Percentiles rank a stretch among this genome's conserved stretches.
Evolutionary conservation across 2,113 vertebrate species (phyloP).

Genomic region (Hemichromis elongatus): DNA sequence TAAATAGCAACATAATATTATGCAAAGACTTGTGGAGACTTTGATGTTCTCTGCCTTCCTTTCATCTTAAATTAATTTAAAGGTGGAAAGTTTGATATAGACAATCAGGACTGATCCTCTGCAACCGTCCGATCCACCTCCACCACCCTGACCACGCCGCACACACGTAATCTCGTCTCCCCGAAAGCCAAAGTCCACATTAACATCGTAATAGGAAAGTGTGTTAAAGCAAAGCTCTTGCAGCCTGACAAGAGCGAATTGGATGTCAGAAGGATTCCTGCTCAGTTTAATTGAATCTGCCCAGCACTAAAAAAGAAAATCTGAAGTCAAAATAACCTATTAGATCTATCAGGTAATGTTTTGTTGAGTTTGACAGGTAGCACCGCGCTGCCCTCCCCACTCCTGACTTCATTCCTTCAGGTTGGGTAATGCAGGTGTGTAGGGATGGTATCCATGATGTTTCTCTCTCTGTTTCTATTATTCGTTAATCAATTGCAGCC

Average conservation of each 20-base stretch:
- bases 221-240: constrained; percentile 81
- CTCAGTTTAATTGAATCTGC: constrained; percentile 95
- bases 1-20: background rate
- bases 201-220: constrained; percentile 89
- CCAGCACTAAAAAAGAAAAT: constrained; percentile 76
- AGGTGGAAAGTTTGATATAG: background rate
- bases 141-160: background rate
- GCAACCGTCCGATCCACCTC: background rate
- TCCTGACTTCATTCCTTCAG: background rate
- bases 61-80: background rate
- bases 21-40: background rate
- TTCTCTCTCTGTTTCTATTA: constrained; percentile 47
- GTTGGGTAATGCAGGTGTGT: background rate
- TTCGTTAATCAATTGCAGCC: constrained; percentile 59
- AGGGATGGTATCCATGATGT: constrained; percentile 13
- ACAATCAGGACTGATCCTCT: constrained; percentile 1
- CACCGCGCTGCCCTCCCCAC: background rate
- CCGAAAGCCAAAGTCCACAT: constrained; percentile 71
- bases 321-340: constrained; percentile 88
- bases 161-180: background rate
- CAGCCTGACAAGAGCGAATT: constrained; percentile 86
- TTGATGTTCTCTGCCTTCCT: background rate
- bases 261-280: constrained; percentile 93
- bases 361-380: constrained; percentile 75
- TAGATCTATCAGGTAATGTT: constrained; percentile 87